Base-by-base conservation (phyloP, 1,140 invertebrate genomes). In the Paraescarpia echinospica region DNA sequence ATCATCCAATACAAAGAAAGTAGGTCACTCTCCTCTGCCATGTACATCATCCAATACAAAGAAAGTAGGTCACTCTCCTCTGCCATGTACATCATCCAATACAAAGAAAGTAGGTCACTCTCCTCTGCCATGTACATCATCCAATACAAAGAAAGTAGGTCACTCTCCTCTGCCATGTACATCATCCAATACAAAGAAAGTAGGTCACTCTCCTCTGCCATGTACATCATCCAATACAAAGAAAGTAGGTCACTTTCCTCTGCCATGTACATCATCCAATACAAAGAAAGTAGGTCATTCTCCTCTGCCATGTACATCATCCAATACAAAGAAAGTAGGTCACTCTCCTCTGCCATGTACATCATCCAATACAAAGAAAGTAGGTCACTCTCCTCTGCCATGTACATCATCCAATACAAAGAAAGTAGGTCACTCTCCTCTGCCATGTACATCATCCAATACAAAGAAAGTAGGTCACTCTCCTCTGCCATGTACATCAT, bases 1-100 rank as follows among this genome's bases (percentile, higher is more conserved):
- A 92, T 92, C 33, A 92, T 92, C 33, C 92, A 92, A 34, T 92
- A 92, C 51, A 92, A 92, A 88, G 92, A 92, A 77, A 92, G 92
- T 92, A 77, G 88, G 92, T 77, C 59, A 31, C 27, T 31, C 2
- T 77, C 48, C 48, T 51, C 59, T 22, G 41, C 41, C 41, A 41
- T 41, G n/a, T n/a, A 92, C 59, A 92, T 92, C 33, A 92, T 92
- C 33, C 92, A 92, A 34, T 92, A 92, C 51, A 92, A 92, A 88
- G 92, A 92, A 77, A 92, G 92, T 92, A 77, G 88, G 92, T 77
- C 59, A 31, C 27, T 31, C 2, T 77, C 48, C 48, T 51, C 59
- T 22, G 41, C 41, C 41, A 41, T 41, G n/a, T n/a, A 92, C 59
- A 92, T 92, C 33, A 92, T 92, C 33, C 92, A 92, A 34, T 92